A percentile compares a stretch with the other conserved stretches of the same genome.
Evolutionary conservation across 2,797 vertebrate species (phyloP).

Genomic region (Muraenolepis orangiensis): DNA sequence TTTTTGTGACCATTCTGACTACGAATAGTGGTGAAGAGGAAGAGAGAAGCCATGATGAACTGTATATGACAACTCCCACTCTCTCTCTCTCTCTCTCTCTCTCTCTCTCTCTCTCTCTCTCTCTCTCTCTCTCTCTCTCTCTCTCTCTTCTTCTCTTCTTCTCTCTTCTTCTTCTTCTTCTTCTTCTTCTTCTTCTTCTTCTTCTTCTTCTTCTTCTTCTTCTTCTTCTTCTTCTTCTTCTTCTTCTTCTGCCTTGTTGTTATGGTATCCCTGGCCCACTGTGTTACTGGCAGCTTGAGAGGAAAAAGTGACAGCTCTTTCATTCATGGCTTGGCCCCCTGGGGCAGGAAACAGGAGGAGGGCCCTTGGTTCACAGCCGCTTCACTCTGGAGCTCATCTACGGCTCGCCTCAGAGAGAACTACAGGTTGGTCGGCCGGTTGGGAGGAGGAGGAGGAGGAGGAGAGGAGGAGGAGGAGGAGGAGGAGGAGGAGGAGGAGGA

Average conservation of each 20-base stretch:
- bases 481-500: not conserved
- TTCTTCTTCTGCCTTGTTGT: not conserved
- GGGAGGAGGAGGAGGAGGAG: not conserved
- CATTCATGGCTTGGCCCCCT: conserved; percentile 37
- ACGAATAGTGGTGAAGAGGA: not conserved
- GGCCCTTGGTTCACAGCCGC: conserved; percentile 33
- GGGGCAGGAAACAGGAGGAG: conserved; percentile 52
- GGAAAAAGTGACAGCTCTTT: conserved; percentile 61
- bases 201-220: not conserved
- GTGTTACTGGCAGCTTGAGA: conserved; percentile 16
- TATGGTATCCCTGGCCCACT: conserved; percentile 33
- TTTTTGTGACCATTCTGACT: not conserved
- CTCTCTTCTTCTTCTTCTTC: conserved; percentile 1
- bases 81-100: too few relatives aligned
- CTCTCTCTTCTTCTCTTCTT: not conserved
- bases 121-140: not conserved
- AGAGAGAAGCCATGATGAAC: conserved; percentile 10
- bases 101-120: too few relatives aligned
- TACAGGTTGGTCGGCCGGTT: not conserved
- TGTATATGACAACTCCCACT: not conserved
- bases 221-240: not conserved
- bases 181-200: not conserved
- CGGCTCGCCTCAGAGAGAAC: conserved; percentile 11
- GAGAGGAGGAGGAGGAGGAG: not conserved
- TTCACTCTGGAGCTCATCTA: conserved; percentile 27